phyloP scores from a whole-genome alignment of 2,113 vertebrate genomes.

The Equus przewalskii region DNA sequence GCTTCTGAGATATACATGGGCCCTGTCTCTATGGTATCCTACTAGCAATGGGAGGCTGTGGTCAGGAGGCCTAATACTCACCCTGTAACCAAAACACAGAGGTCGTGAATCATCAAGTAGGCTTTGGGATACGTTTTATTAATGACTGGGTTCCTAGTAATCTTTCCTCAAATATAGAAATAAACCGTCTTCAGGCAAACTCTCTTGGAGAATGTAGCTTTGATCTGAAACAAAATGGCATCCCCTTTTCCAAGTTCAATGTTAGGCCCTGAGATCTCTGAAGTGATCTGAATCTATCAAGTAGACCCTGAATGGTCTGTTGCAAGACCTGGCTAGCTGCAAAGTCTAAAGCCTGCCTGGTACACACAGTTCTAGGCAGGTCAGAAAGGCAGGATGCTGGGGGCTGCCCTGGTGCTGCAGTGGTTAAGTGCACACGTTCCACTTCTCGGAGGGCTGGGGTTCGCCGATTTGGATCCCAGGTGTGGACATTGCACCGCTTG shows the following conservation, averaged over 20 bases:
- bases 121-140: neutral
- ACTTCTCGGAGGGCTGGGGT: too few species aligned
- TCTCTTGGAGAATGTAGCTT: neutral
- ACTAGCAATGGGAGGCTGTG: neutral
- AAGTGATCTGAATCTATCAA: neutral
- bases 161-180: neutral
- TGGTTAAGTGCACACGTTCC: too few species aligned
- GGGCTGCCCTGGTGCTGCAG: too few species aligned
- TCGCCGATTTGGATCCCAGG: too few species aligned
- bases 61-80: neutral
- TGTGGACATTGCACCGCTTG: too few species aligned
- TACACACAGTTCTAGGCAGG: neutral
- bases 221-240: neutral
- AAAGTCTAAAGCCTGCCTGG: neutral
- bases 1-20: neutral
- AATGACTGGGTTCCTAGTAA: neutral
- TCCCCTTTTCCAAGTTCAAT: neutral
- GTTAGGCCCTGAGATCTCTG: neutral
- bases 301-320: neutral
- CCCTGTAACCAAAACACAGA: neutral
- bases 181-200: neutral
- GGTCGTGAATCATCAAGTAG: neutral
- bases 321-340: neutral
- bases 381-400: neutral
- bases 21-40: neutral